Conservation (phyloP, 1,140 invertebrate genomes). For the Aphis gossypii region DNA sequence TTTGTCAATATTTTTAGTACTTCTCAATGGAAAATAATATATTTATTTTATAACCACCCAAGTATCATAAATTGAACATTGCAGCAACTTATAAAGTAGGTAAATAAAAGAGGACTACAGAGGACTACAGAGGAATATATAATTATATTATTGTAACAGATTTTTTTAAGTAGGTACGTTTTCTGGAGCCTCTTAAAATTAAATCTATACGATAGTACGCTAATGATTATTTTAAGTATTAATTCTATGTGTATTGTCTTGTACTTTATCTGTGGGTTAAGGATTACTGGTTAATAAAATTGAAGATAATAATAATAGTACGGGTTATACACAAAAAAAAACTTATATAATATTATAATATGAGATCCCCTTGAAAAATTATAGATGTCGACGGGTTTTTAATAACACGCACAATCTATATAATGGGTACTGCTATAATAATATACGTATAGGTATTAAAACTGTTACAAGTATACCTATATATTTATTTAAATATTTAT, state of each 20-base stretch:
- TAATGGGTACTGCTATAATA: not conserved
- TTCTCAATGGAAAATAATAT: not conserved
- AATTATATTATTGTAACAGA: not conserved
- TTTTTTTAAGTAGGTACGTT: not conserved
- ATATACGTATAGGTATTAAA: not conserved
- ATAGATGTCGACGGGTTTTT: constrained; percentile 16
- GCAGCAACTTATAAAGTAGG: not conserved
- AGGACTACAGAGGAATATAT: not conserved
- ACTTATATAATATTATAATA: not conserved
- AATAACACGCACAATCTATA: not conserved
- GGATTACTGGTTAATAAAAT: constrained; percentile 21
- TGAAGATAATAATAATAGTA: not conserved
- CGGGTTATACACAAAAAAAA: not conserved
- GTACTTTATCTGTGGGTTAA: not conserved
- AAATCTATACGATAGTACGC: not conserved
- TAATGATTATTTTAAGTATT: not conserved
- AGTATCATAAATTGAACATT: not conserved
- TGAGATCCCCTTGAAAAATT: not conserved
- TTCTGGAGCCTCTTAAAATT: not conserved
- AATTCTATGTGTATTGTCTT: not conserved
- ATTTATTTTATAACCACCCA: not conserved
- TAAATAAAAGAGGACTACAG: not conserved
- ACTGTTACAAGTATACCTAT: not conserved
- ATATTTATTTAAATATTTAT: constrained; percentile 11
- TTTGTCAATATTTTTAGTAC: not conserved